Evolutionary conservation across 2,888 invertebrate genomes (phyloP).

Genomic region (Pyrocoelia pectoralis): DNA sequence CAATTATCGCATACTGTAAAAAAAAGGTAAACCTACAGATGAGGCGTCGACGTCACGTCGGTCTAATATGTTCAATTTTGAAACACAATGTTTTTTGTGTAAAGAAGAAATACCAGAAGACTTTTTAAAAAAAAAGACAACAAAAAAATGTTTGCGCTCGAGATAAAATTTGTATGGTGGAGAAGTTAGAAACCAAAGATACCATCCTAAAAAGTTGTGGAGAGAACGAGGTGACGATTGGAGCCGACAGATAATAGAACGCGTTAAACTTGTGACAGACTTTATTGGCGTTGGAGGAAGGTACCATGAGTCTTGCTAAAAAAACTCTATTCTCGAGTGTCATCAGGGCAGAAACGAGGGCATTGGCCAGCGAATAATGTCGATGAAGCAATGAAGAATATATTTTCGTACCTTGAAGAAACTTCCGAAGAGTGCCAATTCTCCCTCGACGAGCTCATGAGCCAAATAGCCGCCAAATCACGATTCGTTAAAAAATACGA

Average conservation of each 20-base stretch:
- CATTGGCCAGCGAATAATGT: too few relatives aligned
- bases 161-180: too few relatives aligned
- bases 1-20: conserved; percentile 14
- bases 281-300: conserved; percentile 25
- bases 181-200: too few relatives aligned
- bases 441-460: too few relatives aligned
- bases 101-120: conserved; percentile 13
- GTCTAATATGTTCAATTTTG: too few relatives aligned
- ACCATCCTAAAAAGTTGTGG: neutral
- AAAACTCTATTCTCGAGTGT: too few relatives aligned
- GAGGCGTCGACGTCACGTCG: conserved; percentile 13
- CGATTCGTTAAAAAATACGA: conserved; percentile 31
- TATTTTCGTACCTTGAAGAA: too few relatives aligned
- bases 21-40: neutral
- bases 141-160: conserved; percentile 7
- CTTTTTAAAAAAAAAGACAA: conserved; percentile 18
- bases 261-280: conserved; percentile 19
- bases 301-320: conserved; percentile 23
- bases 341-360: too few relatives aligned
- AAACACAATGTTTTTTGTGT: too few relatives aligned
- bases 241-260: too few relatives aligned
- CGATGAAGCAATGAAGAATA: too few relatives aligned
- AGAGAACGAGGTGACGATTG: conserved; percentile 13
- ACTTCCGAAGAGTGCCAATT: too few relatives aligned
- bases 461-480: conserved; percentile 23